Evolutionary conservation across 1,140 invertebrate genomes (phyloP).

Genomic region (Yoshiicerus persimilis): DNA sequence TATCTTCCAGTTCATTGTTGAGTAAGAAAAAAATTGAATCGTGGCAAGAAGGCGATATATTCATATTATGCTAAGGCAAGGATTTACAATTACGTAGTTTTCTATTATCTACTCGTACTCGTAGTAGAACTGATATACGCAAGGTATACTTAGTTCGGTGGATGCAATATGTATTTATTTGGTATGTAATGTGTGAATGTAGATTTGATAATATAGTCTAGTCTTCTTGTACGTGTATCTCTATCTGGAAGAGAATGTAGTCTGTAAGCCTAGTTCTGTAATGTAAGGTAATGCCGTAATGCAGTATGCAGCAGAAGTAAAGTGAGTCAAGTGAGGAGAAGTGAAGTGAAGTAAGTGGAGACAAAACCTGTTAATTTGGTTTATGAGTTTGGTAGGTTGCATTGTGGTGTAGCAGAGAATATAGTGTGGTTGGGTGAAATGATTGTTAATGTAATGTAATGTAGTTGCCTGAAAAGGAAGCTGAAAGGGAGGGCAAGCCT

Average conservation of each 20-base stretch:
- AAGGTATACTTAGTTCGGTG: too few species aligned
- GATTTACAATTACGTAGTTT: too few species aligned
- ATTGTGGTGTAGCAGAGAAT: background rate
- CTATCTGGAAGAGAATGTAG: too few species aligned
- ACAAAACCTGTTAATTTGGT: constrained; percentile 36
- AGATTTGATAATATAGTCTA: too few species aligned
- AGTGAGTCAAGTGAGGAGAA: background rate
- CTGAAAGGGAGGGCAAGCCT: background rate
- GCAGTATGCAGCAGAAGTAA: background rate
- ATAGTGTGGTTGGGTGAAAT: background rate
- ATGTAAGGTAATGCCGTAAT: background rate
- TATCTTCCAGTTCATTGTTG: background rate
- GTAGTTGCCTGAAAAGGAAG: constrained; percentile 7
- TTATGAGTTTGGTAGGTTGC: constrained; percentile 20
- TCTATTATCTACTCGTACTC: background rate
- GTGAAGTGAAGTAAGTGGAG: constrained; percentile 1
- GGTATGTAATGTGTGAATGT: background rate
- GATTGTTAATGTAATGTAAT: constrained; percentile 14
- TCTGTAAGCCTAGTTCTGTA: background rate
- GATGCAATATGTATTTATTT: too few species aligned
- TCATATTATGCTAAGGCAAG: too few species aligned
- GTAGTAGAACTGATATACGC: too few species aligned
- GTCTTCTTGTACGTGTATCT: too few species aligned
- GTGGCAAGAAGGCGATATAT: background rate
- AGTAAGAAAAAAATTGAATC: background rate